These are phyloP conservation scores for Plodia interpunctella DNA, from an alignment of 1,140 invertebrate genomes.

Conservation along the genomic window DNA sequence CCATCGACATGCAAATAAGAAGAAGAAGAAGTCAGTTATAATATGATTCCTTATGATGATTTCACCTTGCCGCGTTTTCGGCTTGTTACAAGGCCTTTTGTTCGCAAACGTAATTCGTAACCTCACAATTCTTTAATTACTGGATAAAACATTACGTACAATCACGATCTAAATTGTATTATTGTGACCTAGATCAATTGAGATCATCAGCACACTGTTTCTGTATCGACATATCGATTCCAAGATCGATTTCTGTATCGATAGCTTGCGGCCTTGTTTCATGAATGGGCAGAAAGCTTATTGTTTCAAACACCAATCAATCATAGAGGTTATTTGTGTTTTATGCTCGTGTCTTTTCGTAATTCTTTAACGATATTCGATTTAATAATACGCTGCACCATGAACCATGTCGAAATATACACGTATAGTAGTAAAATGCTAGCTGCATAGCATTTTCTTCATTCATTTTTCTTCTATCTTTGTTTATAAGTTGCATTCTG, in stretches of 20 bases:
- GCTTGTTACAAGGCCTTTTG: no score
- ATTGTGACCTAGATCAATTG: slow-evolving; percentile 47
- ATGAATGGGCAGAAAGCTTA: slow-evolving; percentile 30
- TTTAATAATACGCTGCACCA: neutral
- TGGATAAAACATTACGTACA: slow-evolving; percentile 10
- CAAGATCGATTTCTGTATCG: slow-evolving; percentile 36
- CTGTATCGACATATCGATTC: slow-evolving; percentile 34
- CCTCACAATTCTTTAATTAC: slow-evolving; percentile 11
- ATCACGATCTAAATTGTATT: slow-evolving; percentile 13
- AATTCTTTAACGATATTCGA: neutral
- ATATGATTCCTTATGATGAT: no score
- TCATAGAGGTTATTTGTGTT: slow-evolving; percentile 24
- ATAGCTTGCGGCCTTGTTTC: slow-evolving; percentile 27
- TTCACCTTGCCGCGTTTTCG: no score
- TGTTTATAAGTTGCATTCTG: no score
- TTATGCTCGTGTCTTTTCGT: neutral
- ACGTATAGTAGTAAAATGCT: no score
- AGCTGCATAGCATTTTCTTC: no score
- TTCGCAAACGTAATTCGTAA: neutral
- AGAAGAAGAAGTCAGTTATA: no score
- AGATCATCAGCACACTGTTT: slow-evolving; percentile 36
- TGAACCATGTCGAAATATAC: neutral
- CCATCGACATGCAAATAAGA: no score
- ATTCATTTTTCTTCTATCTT: no score
- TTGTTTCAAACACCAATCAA: slow-evolving; percentile 36